Percentiles rank a stretch among this genome's conserved stretches.
phyloP scores from a whole-genome alignment of 2,113 vertebrate genomes.

The Istiophorus platypterus region DNA sequence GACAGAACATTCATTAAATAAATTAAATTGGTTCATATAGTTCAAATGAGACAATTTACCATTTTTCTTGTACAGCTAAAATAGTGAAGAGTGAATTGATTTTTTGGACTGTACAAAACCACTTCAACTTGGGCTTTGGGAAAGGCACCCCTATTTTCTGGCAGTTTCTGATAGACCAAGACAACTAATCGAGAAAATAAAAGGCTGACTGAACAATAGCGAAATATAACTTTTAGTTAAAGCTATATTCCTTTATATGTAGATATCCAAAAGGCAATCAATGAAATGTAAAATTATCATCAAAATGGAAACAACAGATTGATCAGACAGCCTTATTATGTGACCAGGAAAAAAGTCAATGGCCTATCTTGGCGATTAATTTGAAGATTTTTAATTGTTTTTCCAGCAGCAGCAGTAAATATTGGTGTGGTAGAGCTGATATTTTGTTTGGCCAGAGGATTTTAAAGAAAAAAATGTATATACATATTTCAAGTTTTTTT shows the following conservation, averaged over 20 bases:
- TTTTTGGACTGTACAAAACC: background rate
- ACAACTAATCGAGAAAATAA: background rate
- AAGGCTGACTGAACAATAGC: background rate
- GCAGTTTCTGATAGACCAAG: no score
- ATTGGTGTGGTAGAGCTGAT: background rate
- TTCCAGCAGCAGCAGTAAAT: background rate
- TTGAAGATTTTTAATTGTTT: background rate
- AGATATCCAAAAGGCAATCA: constrained; percentile 10
- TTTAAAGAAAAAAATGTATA: background rate
- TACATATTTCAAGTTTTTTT: background rate
- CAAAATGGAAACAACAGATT: constrained; percentile 5
- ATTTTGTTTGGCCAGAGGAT: constrained; percentile 13
- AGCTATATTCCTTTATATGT: background rate
- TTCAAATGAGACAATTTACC: background rate
- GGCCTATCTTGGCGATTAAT: background rate
- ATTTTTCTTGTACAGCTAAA: background rate
- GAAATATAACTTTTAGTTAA: background rate
- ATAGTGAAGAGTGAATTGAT: background rate
- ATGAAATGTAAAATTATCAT: constrained; percentile 1
- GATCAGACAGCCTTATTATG: background rate
- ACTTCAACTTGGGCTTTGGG: no score
- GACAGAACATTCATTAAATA: background rate
- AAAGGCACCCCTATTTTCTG: no score
- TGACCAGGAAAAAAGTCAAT: background rate
- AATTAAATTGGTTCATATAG: background rate